Evolutionary conservation across 2,888 invertebrate species (phyloP).

Genomic region (Plagiodera versicolora): DNA sequence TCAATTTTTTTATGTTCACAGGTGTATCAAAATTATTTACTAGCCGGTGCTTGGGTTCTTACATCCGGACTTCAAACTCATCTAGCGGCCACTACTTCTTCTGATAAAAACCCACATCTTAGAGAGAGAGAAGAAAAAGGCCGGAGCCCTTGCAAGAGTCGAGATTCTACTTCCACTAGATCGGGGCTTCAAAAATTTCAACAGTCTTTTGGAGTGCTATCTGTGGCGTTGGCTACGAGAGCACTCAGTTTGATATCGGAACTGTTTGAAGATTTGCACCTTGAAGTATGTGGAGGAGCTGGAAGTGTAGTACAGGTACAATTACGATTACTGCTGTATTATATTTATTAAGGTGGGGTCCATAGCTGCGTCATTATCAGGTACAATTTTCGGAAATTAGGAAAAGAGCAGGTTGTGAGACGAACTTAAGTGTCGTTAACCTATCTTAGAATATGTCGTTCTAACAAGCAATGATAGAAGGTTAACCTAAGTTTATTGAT

Average conservation of each 20-base stretch:
- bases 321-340: too few relatives aligned
- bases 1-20: constrained; percentile 49
- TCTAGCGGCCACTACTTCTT: constrained; percentile 64
- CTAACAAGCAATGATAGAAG: too few relatives aligned
- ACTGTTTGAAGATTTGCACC: constrained; percentile 74
- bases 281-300: constrained; percentile 64
- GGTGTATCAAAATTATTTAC: constrained; percentile 86
- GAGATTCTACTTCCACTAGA: constrained; percentile 60
- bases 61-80: constrained; percentile 86
- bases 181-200: constrained; percentile 76
- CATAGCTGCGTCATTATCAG: too few relatives aligned
- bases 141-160: constrained; percentile 62
- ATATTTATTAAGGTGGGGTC: too few relatives aligned
- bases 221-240: constrained; percentile 85
- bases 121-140: constrained; percentile 61
- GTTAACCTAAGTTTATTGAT: too few relatives aligned
- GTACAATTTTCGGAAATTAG: too few relatives aligned
- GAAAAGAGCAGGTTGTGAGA: too few relatives aligned
- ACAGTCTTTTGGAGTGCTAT: constrained; percentile 86
- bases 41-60: constrained; percentile 86
- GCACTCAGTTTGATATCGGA: constrained; percentile 77
- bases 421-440: too few relatives aligned
- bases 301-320: constrained; percentile 45
- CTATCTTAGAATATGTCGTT: too few relatives aligned
- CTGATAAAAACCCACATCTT: constrained; percentile 50